Percentiles rank a stretch among this genome's conserved stretches.
Conservation (phyloP, 2,888 invertebrate species). For the Esperia sulphurella region DNA sequence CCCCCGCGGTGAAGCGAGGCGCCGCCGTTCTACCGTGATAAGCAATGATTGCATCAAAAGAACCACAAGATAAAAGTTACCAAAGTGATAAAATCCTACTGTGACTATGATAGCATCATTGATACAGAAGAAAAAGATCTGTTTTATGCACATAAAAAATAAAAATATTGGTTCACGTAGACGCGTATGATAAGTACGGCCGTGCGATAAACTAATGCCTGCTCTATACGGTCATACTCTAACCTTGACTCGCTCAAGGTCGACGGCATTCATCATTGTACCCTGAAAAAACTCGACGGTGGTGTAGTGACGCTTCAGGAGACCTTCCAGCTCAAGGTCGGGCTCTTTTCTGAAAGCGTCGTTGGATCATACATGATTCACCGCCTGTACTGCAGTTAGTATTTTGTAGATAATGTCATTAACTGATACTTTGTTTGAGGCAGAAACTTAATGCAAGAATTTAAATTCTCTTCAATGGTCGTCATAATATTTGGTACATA, state of each 20-base stretch:
- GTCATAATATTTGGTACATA: too few species aligned
- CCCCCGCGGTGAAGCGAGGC: slow-evolving; percentile 23
- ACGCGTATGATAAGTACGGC: slow-evolving; percentile 74
- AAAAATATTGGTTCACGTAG: slow-evolving; percentile 64
- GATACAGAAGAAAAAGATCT: slow-evolving; percentile 63
- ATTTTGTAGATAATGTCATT: background rate
- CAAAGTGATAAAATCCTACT: slow-evolving; percentile 76
- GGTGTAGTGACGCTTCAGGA: slow-evolving; percentile 99
- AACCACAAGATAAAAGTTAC: slow-evolving; percentile 72
- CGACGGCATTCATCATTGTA: slow-evolving; percentile 99
- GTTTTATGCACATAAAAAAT: slow-evolving; percentile 69
- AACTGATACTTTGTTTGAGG: background rate
- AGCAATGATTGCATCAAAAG: slow-evolving; percentile 78
- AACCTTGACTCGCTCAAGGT: slow-evolving; percentile 99
- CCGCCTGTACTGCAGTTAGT: slow-evolving; percentile 24
- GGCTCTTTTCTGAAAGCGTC: slow-evolving; percentile 97
- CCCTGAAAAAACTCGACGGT: slow-evolving; percentile 99
- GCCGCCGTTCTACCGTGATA: slow-evolving; percentile 60
- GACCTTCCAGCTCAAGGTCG: slow-evolving; percentile 99
- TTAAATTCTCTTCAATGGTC: too few species aligned
- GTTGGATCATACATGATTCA: slow-evolving; percentile 60
- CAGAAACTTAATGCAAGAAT: too few species aligned
- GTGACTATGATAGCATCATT: slow-evolving; percentile 76
- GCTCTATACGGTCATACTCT: slow-evolving; percentile 74
- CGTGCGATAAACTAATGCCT: slow-evolving; percentile 77